Evolutionary conservation across 2,888 invertebrate species (phyloP), one percentile per base, ranked within the genome.

Genomic region (Pilophorus perplexus): DNA sequence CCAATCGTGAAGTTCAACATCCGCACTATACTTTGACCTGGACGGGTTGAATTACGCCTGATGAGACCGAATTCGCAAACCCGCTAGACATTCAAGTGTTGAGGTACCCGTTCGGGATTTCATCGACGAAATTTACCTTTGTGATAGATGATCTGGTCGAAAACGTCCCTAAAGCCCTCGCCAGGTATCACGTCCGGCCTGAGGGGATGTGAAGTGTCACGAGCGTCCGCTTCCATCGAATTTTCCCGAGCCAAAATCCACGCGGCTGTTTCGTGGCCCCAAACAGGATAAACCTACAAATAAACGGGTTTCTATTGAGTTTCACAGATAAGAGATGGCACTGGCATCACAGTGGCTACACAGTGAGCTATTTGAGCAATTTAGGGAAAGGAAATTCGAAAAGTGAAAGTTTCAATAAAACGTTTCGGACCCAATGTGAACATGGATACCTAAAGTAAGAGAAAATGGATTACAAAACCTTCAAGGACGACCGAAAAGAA

Each of bases 1-100:
- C 70, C 71, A 14, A 71, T 44, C 5, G 64, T 59, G 38, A 64
- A 62, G 33, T 66, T 66, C 57, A 71, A 52, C 71, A 71, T 71
- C n/a, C 71, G 46, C 1, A 70, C 62, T 16, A 71, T 68, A 22
- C 65, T 55, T 18, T 67, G 66, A 37, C 71, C 71, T 71, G 48
- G 3, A 50, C 20, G 12, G n/a, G 33, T 33, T 33, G 33, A n/a
- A n/a, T n/a, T n/a, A n/a, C n/a, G n/a, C n/a, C n/a, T n/a, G n/a
- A n/a, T n/a, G n/a, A n/a, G n/a, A n/a, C n/a, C n/a, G n/a, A n/a
- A n/a, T n/a, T n/a, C n/a, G n/a, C n/a, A n/a, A n/a, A n/a, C n/a
- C n/a, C n/a, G n/a, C n/a, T n/a, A n/a, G n/a, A n/a, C n/a, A n/a
- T n/a, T n/a, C n/a, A n/a, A n/a, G n/a, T n/a, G n/a, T n/a, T n/a